These are phyloP conservation scores for Sphaerophoria taeniata DNA, from an alignment of 2,888 invertebrate species.

Conservation along the genomic window DNA sequence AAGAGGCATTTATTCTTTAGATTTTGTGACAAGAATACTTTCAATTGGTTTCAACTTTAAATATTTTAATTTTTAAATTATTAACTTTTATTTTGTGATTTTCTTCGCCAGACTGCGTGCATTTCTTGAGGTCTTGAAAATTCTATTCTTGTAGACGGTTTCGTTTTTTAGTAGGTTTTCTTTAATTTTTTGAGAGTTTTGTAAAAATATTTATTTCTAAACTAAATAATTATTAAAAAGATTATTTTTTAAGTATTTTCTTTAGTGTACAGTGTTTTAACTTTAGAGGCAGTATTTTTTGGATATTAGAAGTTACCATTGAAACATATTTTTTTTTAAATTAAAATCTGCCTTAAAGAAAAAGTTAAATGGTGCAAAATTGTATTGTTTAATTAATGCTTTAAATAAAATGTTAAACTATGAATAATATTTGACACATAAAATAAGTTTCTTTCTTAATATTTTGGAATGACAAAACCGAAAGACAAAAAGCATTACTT, in stretches of 20 bases:
- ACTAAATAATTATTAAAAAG: not conserved
- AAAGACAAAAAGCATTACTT: conserved; percentile 28
- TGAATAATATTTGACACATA: not conserved
- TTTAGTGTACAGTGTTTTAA: conserved; percentile 51
- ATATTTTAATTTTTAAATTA: conserved; percentile 21
- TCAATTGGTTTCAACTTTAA: conserved; percentile 41
- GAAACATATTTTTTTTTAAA: conserved; percentile 1
- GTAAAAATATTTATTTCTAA: conserved; percentile 16
- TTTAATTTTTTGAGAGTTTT: not conserved
- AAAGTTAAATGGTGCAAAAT: conserved; percentile 39
- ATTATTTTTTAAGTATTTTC: conserved; percentile 22
- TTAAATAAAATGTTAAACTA: not conserved
- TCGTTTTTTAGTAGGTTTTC: conserved; percentile 21
- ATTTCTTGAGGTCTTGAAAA: not conserved
- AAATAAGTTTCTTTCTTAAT: not conserved
- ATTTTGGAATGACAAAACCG: conserved; percentile 54
- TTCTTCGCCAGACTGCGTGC: conserved; percentile 16
- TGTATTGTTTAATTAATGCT: not conserved
- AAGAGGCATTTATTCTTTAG: not conserved
- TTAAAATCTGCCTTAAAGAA: conserved; percentile 38
- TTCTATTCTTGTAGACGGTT: conserved; percentile 59
- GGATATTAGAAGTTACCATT: conserved; percentile 40
- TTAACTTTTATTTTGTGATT: conserved; percentile 2
- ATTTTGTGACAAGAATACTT: conserved; percentile 48
- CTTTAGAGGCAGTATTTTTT: conserved; percentile 56